Evolutionary conservation across 2,113 vertebrate species (phyloP).

Genomic region (Aptenodytes patagonicus): DNA sequence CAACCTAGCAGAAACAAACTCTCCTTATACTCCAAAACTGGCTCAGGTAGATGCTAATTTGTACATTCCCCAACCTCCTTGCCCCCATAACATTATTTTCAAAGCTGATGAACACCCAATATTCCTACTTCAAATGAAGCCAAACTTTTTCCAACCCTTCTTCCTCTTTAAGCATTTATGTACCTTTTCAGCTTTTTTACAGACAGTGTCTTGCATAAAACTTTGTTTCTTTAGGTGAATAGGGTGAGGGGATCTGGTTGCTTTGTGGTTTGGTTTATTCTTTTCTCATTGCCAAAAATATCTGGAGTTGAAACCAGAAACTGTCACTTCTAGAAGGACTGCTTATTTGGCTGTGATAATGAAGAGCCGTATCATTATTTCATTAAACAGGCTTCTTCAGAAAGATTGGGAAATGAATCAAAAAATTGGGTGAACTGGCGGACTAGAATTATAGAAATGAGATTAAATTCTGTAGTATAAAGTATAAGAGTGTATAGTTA

Average conservation of each 20-base stretch:
- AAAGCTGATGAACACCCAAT: not conserved
- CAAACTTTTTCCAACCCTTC: not conserved
- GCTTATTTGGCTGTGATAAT: not conserved
- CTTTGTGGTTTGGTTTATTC: not conserved
- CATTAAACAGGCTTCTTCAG: not conserved
- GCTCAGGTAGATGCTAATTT: not conserved
- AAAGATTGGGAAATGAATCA: not conserved
- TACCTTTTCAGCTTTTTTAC: not conserved
- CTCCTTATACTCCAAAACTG: not conserved
- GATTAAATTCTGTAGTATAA: not conserved
- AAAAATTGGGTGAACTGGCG: not conserved
- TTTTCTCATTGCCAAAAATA: not conserved
- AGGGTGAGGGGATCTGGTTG: not conserved
- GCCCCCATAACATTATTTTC: not conserved
- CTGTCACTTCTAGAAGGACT: not conserved
- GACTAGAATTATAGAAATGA: not conserved
- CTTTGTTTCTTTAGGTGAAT: not conserved
- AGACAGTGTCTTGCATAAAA: not conserved
- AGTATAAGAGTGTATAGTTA: not conserved
- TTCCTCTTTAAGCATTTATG: not conserved
- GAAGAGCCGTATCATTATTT: not conserved
- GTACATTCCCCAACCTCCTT: not conserved
- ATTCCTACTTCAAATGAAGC: not conserved
- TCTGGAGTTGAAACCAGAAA: not conserved
- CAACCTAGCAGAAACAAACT: not conserved